Evolutionary conservation across 2,113 vertebrate species (phyloP).

Genomic region (Atlantisia rogersi): DNA sequence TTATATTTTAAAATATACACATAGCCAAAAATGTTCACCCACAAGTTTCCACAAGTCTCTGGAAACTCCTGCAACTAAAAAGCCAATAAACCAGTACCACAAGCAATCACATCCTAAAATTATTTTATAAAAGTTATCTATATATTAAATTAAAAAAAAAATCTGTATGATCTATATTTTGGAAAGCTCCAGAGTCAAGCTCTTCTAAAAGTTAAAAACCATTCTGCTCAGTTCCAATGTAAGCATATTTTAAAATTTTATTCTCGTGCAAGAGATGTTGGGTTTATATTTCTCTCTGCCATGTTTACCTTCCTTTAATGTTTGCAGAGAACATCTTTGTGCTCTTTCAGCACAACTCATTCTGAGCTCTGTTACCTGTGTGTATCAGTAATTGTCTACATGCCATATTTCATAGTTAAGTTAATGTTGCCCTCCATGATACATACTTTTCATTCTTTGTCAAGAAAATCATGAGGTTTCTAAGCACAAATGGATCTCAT

Average conservation of each 20-base stretch:
- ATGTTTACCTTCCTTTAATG: background rate
- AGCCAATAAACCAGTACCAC: no score
- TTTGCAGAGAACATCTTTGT: background rate
- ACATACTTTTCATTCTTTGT: background rate
- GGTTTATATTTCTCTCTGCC: background rate
- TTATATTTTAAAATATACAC: background rate
- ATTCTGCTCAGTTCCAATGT: background rate
- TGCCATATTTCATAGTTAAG: background rate
- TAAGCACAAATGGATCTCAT: background rate
- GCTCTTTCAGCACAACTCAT: background rate
- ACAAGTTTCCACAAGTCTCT: background rate
- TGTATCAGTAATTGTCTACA: background rate
- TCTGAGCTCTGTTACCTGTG: background rate
- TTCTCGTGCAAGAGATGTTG: background rate
- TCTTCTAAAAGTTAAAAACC: background rate
- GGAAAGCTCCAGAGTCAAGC: background rate
- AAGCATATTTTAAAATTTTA: background rate
- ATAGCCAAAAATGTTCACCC: background rate
- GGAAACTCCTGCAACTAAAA: background rate
- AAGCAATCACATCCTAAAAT: background rate
- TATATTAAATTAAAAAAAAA: background rate
- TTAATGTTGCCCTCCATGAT: background rate
- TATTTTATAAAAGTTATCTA: background rate
- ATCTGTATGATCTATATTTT: background rate
- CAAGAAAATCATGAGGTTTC: background rate